phyloP scores from a whole-genome alignment of 2,888 invertebrate genomes.

The Drymonia ruficornis region DNA sequence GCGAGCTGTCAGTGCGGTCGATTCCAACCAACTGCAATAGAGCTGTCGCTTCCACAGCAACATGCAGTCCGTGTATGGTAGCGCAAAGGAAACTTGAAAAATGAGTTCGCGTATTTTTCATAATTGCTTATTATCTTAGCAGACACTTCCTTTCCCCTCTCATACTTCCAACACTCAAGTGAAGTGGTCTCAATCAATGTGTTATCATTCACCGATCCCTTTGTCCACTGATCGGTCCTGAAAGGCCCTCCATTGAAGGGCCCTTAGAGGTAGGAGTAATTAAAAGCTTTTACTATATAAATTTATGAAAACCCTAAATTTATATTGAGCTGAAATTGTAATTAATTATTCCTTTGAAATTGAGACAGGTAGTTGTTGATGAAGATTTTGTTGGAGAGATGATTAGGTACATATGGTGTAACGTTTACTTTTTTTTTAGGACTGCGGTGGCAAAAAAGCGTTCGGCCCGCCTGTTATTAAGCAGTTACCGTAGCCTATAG shows the following conservation, averaged over 20 bases:
- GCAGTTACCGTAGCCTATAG: no score
- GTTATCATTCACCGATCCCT: conserved; percentile 1
- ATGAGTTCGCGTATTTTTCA: no score
- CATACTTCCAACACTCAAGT: conserved; percentile 1
- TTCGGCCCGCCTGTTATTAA: no score
- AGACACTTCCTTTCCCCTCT: background rate
- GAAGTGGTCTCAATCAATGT: conserved; percentile 2
- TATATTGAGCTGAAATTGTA: conserved; percentile 3
- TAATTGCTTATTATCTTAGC: background rate
- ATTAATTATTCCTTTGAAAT: conserved; percentile 10
- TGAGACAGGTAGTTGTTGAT: conserved; percentile 3
- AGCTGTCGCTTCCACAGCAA: no score
- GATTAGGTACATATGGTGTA: background rate
- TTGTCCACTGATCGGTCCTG: background rate
- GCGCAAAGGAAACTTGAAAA: no score
- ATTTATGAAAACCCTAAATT: conserved; percentile 3
- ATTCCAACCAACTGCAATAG: no score
- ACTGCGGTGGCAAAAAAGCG: no score
- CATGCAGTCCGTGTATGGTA: no score
- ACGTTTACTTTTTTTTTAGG: no score
- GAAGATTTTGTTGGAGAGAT: background rate
- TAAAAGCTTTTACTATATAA: conserved; percentile 13
- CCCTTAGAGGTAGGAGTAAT: conserved; percentile 14
- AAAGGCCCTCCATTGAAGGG: conserved; percentile 5
- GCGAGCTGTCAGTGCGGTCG: no score